These are phyloP conservation scores for Zelleria hepariella DNA, from an alignment of 2,888 invertebrate species.

Conservation along the genomic window DNA sequence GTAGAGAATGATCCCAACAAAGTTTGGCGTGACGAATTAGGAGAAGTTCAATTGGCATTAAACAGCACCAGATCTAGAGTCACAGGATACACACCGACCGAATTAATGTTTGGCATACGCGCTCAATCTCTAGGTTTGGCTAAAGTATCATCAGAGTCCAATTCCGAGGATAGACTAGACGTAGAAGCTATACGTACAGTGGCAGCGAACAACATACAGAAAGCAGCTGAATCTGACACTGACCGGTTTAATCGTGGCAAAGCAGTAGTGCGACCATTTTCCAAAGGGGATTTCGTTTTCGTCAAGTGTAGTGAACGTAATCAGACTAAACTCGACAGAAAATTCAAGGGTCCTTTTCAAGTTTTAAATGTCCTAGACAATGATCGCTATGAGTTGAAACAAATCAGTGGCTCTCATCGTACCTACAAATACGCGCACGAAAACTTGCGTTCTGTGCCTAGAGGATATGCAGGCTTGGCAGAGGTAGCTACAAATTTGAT, in stretches of 20 bases:
- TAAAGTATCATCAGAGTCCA: background rate
- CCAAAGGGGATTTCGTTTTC: conserved; percentile 16
- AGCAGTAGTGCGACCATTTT: conserved; percentile 13
- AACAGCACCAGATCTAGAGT: background rate
- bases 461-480: conserved; percentile 13
- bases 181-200: background rate
- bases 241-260: conserved; percentile 10
- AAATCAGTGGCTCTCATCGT: conserved; percentile 12
- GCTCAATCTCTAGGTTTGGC: background rate
- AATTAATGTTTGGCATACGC: background rate
- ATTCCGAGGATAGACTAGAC: background rate
- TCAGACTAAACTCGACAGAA: conserved; percentile 15
- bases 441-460: conserved; percentile 15
- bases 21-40: conserved; percentile 18
- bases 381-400: conserved; percentile 14
- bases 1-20: conserved; percentile 15
- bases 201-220: background rate
- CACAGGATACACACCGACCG: background rate
- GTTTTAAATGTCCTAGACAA: no score
- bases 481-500: no score
- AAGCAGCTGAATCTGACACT: background rate
- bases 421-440: conserved; percentile 18
- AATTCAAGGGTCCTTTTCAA: no score
- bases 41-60: conserved; percentile 14
- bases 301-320: conserved; percentile 16